Evolutionary conservation across 35 echinoderm and acorn worm genomes (phyloP), one percentile per base, ranked within the genome.

Genomic region (Apostichopus californicus): DNA sequence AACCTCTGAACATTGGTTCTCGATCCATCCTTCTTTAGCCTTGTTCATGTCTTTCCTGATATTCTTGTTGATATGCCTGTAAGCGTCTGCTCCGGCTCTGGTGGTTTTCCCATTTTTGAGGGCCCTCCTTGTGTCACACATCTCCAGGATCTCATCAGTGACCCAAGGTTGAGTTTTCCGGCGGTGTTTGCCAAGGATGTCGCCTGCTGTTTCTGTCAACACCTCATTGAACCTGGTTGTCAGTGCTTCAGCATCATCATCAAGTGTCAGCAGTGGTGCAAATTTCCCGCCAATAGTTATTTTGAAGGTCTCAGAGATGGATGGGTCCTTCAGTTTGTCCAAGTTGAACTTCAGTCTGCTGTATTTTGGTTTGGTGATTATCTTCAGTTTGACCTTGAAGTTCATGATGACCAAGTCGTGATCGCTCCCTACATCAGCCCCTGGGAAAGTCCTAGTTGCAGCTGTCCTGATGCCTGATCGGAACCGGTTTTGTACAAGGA

Each of bases 361-460:
- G 25, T 8, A n/a, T 18, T 53, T 56, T 8, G n/a, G 8, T 5
- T 8, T 85, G 5, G 8, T 85, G 81, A 85, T 85, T 26, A 77
- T 77, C 64, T 77, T 90, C 52, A 90, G 63, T 4, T 24, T 8
- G 5, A 90, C 9, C 6, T 65, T 21, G 15, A 90, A 77, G 61
- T 61, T 10, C 88, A 90, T 90, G 17, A 77, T 4, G 8, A 90
- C 14, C 5, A 90, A 18, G 55, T 90, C 70, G 52, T 90, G 88
- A 65, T 90, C 52, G 28, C 88, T 90, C 28, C 88, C 70, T 11
- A 90, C 18, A 22, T 90, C 72, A 18, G 88, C 88, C 34, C 63
- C 63, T 28, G 88, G 88, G 65, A 90, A 90, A 26, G 9, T 90
- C 9, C 88, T 13, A 8, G 88, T 90, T 73, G 20, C 75, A n/a